Conservation (phyloP, 2,888 invertebrate species). For the Hipparchia semele region DNA sequence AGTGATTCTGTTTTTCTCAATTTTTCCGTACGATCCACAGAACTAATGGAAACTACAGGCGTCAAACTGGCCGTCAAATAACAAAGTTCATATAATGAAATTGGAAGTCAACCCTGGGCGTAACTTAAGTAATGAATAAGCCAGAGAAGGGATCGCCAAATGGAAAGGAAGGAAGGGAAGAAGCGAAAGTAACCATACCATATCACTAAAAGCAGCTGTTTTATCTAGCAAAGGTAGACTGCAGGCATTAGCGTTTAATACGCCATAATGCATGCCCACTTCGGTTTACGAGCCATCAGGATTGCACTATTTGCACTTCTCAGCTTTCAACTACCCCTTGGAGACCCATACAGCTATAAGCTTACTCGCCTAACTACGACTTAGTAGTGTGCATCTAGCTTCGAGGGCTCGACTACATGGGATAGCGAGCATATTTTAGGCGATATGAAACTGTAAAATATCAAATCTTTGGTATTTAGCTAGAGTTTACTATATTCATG, state of each 20-base stretch:
- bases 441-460: not conserved
- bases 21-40: too few species aligned
- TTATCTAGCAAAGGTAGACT: slow-evolving; percentile 31
- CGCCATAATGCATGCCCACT: slow-evolving; percentile 46
- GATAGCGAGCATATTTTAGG: not conserved
- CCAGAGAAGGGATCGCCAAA: not conserved
- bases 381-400: slow-evolving; percentile 1
- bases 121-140: not conserved
- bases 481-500: too few species aligned
- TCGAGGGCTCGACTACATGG: not conserved
- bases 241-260: slow-evolving; percentile 42
- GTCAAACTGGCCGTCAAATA: too few species aligned
- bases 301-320: slow-evolving; percentile 31
- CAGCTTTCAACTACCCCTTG: slow-evolving; percentile 24
- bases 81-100: not conserved
- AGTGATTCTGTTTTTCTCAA: too few species aligned
- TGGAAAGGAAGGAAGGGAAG: too few species aligned
- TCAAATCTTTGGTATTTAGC: too few species aligned
- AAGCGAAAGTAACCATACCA: not conserved
- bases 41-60: too few species aligned
- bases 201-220: slow-evolving; percentile 37
- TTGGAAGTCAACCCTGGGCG: not conserved
- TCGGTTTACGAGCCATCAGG: slow-evolving; percentile 43
- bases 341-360: slow-evolving; percentile 22
- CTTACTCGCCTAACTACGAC: slow-evolving; percentile 7